Evolutionary conservation across 2,113 vertebrate species (phyloP), one percentile per base, ranked within the genome.

Genomic region (Cariama cristata): DNA sequence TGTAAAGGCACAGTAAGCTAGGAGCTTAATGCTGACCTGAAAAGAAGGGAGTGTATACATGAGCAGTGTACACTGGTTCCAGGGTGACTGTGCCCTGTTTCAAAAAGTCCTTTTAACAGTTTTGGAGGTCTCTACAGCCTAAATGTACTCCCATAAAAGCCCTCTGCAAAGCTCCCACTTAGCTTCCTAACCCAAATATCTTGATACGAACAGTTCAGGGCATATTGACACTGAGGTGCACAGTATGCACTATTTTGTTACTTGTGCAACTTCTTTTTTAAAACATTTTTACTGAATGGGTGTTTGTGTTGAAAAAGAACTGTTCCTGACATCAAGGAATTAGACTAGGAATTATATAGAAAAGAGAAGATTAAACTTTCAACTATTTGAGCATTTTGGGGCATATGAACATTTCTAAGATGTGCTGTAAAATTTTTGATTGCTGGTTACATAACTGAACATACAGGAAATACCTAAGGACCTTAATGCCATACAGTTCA

Each of bases 341-440:
- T 94, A 63, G 68, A 94, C 91, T 76, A 96, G 94, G 81, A 94
- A 97, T 91, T 83, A 73, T 53, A 96, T 45, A 89, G 52, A 88
- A 88, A 88, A 94, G 58, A 73, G 62, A 95, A 90, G 33, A 56
- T 63, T 75, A 79, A 73, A 62, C 44, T 94, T 47, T 75, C 86
- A 83, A 44, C 55, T 75, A 77, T 88, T 92, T 91, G 81, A 80
- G 95, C 76, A 83, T 77, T 91, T 28, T 64, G 44, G 86, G 96
- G 67, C 86, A 90, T 19, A 40, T 22, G 72, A 64, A 89, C 74
- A 85, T 60, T 45, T 91, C 28, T 85, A 89, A 96, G 84, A 67
- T 71, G 52, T 71, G 74, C 60, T 73, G 38, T 79, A 95, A 90
- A 92, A 79, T 33, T 53, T 72, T 38, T 95, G 80, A 90, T 96